These are phyloP conservation scores for Ornithoptera priamus DNA, from an alignment of 2,888 invertebrate species.

Conservation along the genomic window DNA sequence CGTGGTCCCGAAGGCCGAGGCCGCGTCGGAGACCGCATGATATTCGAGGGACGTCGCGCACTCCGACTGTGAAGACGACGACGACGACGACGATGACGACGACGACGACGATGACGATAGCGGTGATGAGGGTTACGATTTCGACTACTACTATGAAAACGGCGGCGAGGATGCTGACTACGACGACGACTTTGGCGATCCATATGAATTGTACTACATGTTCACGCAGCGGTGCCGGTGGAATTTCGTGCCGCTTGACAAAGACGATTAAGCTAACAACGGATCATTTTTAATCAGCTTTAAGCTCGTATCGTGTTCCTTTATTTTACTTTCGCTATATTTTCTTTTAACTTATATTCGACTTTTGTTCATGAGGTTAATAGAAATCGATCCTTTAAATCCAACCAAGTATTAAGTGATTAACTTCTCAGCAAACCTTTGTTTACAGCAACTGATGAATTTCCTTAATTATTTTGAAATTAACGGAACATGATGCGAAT, in stretches of 20 bases:
- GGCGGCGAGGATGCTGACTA: neutral
- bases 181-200: slow-evolving; percentile 39
- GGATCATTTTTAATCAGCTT: neutral
- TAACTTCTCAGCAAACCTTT: too few species aligned
- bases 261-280: neutral
- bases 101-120: slow-evolving; percentile 15
- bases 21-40: slow-evolving; percentile 55
- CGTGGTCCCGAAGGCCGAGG: slow-evolving; percentile 45
- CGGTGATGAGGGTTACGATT: slow-evolving; percentile 19
- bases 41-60: slow-evolving; percentile 36
- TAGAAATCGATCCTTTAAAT: too few species aligned
- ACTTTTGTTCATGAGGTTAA: too few species aligned
- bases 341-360: too few species aligned
- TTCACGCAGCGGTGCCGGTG: slow-evolving; percentile 48
- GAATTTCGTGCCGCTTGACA: slow-evolving; percentile 25
- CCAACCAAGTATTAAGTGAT: too few species aligned
- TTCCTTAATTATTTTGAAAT: neutral
- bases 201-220: slow-evolving; percentile 43
- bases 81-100: slow-evolving; percentile 14
- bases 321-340: neutral
- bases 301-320: neutral
- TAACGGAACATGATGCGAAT: neutral
- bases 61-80: slow-evolving; percentile 14
- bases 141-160: slow-evolving; percentile 32
- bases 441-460: too few species aligned